Percentiles rank a stretch among this genome's conserved stretches.
Evolutionary conservation across 2,888 invertebrate species (phyloP).

Genomic region (Apocheima hispidaria): DNA sequence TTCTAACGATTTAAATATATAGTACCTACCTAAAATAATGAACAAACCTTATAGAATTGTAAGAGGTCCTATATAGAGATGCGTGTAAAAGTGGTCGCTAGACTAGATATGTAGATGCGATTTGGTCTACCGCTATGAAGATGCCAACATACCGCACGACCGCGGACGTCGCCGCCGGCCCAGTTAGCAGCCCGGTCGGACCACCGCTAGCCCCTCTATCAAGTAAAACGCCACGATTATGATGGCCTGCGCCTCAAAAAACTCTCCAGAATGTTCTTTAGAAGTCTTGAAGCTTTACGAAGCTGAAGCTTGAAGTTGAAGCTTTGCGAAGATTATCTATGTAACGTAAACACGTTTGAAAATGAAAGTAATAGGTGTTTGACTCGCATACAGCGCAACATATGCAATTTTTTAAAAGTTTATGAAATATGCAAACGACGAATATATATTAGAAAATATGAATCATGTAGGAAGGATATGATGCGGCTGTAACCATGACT

Average conservation of each 20-base stretch:
- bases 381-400: neutral
- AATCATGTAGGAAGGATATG: conserved; percentile 57
- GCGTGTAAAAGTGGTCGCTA: conserved; percentile 23
- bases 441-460: conserved; percentile 43
- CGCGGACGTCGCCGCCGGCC: conserved; percentile 47
- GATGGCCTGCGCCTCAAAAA: neutral
- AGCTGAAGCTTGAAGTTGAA: neutral
- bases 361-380: conserved; percentile 28
- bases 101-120: conserved; percentile 46
- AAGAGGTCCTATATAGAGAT: neutral
- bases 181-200: conserved; percentile 53
- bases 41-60: neutral
- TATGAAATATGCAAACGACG: conserved; percentile 28
- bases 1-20: neutral
- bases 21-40: too few species aligned
- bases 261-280: neutral
- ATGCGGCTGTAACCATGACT: conserved; percentile 49
- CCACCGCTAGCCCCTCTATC: conserved; percentile 40
- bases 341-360: conserved; percentile 9
- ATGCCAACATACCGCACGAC: conserved; percentile 51
- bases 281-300: conserved; percentile 1
- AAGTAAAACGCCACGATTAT: neutral
- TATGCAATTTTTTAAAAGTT: too few species aligned
- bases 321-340: neutral
- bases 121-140: conserved; percentile 45